Evolutionary conservation across 2,797 vertebrate species (phyloP), one percentile per base, ranked within the genome.

Genomic region (Chaenodraco wilsoni): DNA sequence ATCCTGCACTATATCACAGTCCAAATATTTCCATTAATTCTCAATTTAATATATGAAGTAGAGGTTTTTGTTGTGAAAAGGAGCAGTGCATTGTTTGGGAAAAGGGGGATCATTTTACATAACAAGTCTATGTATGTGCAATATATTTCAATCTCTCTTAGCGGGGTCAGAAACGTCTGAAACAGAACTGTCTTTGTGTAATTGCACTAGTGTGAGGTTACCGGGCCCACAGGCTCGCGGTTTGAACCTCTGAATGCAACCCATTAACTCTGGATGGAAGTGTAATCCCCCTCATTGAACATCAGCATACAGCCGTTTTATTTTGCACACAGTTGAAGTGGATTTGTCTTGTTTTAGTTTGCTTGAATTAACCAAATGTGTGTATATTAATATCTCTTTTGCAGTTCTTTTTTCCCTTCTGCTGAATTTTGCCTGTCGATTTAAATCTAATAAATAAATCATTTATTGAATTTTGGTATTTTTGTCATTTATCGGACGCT

Each of bases 371-470:
- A 83, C 87, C 49, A 72, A 61, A 81, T 86, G 57, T 88, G 41
- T 90, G 46, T 88, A 81, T 82, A 81, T 88, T 82, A 86, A 83
- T 88, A 80, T 81, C 74, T 84, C 61, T 74, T 88, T 89, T 85
- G 72, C 82, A 69, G 46, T 87, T 87, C 58, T 69, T 82, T 48
- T 81, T 48, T 78, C 87, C 58, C 64, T 87, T 80, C 76, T 79
- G 61, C 83, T 79, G 74, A 84, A 73, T 81, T 87, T 80, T 82
- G 80, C 72, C 65, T 87, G 73, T 88, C 54, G 54, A 66, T 78
- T 80, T 63, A 87, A 86, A 82, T 88, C 65, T 76, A 91, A 92
- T 92, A 93, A 93, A 93, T 80, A 3, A 87, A 41, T 85, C 69
- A 77, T 48, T 79, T 83, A 83, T 78, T 75, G 71, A 84, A 76